Conservation (phyloP, 2,113 vertebrate species). For the Mormoops blainvillei region DNA sequence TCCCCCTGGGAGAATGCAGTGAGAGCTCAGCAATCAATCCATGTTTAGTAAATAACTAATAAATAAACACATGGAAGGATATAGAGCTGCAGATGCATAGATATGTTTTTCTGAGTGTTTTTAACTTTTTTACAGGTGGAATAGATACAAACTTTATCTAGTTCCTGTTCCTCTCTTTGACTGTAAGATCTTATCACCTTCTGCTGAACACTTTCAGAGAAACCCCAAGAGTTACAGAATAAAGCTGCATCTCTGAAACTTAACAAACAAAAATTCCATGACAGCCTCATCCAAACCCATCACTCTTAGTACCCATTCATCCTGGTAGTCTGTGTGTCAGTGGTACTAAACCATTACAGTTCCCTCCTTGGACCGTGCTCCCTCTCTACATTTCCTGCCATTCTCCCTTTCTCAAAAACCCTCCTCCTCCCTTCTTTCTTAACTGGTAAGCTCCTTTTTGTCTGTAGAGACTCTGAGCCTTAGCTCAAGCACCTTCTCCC, state of each 20-base stretch:
- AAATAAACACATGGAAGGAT: not conserved
- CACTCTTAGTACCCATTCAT: not conserved
- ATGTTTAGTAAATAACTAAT: not conserved
- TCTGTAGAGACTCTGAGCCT: not conserved
- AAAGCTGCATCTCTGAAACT: not conserved
- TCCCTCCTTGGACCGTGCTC: not conserved
- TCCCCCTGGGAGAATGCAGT: not conserved
- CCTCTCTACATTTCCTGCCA: accelerated
- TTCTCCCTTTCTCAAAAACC: not conserved
- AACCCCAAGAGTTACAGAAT: not conserved
- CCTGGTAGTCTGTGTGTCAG: not conserved
- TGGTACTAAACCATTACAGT: not conserved
- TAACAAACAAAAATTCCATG: not conserved
- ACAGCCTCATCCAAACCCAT: not conserved
- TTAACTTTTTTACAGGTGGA: not conserved
- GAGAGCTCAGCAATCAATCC: not conserved
- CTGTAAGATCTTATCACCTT: not conserved
- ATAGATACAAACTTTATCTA: not conserved
- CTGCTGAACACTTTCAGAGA: not conserved
- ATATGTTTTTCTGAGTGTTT: not conserved
- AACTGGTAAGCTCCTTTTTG: not conserved
- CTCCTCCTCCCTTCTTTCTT: not conserved
- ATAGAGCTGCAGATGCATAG: not conserved
- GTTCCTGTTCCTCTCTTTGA: not conserved
- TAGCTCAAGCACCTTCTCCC: not conserved